Evolutionary conservation across 2,888 invertebrate species (phyloP).

Genomic region (Lochmaea capreae): DNA sequence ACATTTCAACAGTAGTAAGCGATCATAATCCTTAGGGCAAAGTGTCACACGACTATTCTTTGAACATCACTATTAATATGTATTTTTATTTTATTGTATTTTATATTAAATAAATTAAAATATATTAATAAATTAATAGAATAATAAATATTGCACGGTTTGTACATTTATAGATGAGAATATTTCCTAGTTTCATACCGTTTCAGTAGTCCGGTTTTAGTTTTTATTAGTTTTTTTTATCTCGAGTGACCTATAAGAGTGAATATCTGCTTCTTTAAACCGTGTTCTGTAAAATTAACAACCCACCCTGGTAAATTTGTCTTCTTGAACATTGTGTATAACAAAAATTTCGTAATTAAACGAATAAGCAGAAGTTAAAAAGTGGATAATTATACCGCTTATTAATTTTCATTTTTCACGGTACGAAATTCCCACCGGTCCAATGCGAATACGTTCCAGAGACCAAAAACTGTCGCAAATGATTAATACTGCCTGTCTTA

Average conservation of each 20-base stretch:
- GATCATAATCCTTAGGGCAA: too few relatives aligned
- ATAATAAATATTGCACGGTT: too few relatives aligned
- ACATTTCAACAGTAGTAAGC: too few relatives aligned
- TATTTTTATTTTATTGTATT: too few relatives aligned
- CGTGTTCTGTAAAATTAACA: not conserved
- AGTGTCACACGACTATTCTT: too few relatives aligned
- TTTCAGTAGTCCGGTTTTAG: too few relatives aligned
- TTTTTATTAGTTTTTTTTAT: too few relatives aligned
- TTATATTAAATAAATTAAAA: too few relatives aligned
- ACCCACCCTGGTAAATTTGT: not conserved
- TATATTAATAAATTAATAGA: too few relatives aligned
- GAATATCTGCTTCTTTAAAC: not conserved
- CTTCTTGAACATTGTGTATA: not conserved
- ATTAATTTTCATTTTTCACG: slow-evolving; percentile 34
- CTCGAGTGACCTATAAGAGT: not conserved
- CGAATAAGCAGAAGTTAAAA: slow-evolving; percentile 8
- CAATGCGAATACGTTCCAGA: slow-evolving; percentile 20
- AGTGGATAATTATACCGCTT: slow-evolving; percentile 27
- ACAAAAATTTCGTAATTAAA: slow-evolving; percentile 1
- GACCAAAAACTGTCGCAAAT: slow-evolving; percentile 32
- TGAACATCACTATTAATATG: too few relatives aligned
- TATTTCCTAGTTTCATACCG: too few relatives aligned
- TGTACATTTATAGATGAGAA: too few relatives aligned
- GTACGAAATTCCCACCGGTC: slow-evolving; percentile 24
- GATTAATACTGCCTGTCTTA: slow-evolving; percentile 41